Evolutionary conservation across 2,888 invertebrate species (phyloP).

Genomic region (Patella depressa): DNA sequence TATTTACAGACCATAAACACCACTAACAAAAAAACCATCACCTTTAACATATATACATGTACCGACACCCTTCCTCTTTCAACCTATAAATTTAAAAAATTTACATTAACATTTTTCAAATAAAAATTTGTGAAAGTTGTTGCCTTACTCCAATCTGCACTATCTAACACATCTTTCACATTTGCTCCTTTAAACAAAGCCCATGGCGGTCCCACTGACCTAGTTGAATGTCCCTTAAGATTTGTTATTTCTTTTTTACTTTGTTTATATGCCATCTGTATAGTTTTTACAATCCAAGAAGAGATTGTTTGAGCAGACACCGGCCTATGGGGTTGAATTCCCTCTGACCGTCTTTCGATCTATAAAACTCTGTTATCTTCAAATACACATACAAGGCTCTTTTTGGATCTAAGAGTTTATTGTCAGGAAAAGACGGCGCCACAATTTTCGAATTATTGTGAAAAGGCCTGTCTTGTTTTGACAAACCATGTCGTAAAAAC

Average conservation of each 20-base stretch:
- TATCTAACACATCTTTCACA: background rate
- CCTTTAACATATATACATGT: no score
- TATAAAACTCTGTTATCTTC: background rate
- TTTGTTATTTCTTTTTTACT: background rate
- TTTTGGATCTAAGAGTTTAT: background rate
- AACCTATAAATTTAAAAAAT: background rate
- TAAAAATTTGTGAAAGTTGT: background rate
- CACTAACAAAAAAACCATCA: no score
- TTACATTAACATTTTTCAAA: background rate
- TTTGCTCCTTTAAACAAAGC: slow-evolving; percentile 13
- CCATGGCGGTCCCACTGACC: slow-evolving; percentile 22
- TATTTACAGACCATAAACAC: no score
- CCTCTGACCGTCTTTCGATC: background rate
- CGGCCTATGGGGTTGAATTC: background rate
- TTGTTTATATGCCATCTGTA: slow-evolving; percentile 9
- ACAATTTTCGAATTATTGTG: background rate
- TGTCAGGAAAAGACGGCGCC: background rate
- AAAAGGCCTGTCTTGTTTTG: background rate
- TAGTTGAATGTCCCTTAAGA: slow-evolving; percentile 19
- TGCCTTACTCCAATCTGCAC: background rate
- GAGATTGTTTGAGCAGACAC: slow-evolving; percentile 11
- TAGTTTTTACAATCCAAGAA: slow-evolving; percentile 14
- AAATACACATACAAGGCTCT: slow-evolving; percentile 1
- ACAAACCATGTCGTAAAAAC: background rate
- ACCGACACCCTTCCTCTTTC: background rate